Evolutionary conservation across 1,140 invertebrate species (phyloP).

Genomic region (Ericerus pela): DNA sequence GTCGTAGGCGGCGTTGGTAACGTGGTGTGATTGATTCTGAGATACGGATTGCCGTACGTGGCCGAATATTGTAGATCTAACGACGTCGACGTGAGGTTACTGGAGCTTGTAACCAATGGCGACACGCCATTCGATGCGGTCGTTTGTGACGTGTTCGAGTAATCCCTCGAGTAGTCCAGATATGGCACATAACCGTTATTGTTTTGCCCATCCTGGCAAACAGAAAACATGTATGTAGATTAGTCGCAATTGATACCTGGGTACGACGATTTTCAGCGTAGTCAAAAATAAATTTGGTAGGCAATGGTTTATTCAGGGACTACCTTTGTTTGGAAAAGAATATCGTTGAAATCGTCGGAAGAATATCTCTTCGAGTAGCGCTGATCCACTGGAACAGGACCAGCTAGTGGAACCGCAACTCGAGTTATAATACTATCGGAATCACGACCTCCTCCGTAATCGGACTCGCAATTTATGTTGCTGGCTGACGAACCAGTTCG

Average conservation of each 20-base stretch:
- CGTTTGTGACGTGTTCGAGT: neutral
- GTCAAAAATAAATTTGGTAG: neutral
- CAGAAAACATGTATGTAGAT: conserved; percentile 45
- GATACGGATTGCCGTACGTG: conserved; percentile 74
- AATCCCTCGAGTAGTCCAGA: conserved; percentile 64
- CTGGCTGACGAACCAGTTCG: conserved; percentile 65
- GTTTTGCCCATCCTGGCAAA: conserved; percentile 63
- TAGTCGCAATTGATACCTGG: neutral
- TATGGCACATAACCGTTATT: conserved; percentile 80
- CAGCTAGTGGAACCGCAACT: conserved; percentile 44
- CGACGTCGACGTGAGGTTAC: conserved; percentile 30
- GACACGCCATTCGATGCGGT: neutral
- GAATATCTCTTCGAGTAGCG: conserved; percentile 53
- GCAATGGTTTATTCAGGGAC: neutral
- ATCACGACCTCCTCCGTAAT: neutral
- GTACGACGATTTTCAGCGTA: neutral
- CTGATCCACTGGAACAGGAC: conserved; percentile 48
- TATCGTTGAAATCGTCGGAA: conserved; percentile 63
- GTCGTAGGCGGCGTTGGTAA: conserved; percentile 43
- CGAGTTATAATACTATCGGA: neutral
- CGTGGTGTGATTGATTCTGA: conserved; percentile 42
- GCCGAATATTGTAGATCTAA: conserved; percentile 72
- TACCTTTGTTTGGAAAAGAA: conserved; percentile 50
- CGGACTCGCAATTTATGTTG: conserved; percentile 29
- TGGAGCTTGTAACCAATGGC: conserved; percentile 31